phyloP scores from a whole-genome alignment of 2,888 invertebrate genomes.

The Sphinx pinastri region DNA sequence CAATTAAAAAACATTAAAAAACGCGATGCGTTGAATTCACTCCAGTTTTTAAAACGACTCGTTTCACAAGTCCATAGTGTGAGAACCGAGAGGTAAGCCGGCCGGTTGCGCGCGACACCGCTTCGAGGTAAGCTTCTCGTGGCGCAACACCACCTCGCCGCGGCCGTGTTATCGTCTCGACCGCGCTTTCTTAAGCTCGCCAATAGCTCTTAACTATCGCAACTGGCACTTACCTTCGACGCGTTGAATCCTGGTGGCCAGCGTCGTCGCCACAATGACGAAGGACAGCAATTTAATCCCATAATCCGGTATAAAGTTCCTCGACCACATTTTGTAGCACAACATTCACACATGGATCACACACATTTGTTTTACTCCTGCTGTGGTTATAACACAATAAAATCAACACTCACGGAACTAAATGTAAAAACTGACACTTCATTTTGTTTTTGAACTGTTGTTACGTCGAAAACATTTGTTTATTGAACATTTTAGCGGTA shows the following conservation, averaged over 20 bases:
- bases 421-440: conserved; percentile 82
- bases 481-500: conserved; percentile 82
- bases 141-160: conserved; percentile 54
- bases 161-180: conserved; percentile 56
- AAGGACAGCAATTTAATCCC: conserved; percentile 85
- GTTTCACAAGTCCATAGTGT: conserved; percentile 80
- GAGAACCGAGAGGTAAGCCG: conserved; percentile 76
- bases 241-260: conserved; percentile 76
- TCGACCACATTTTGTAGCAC: conserved; percentile 87
- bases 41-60: conserved; percentile 81
- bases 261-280: conserved; percentile 72
- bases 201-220: conserved; percentile 54
- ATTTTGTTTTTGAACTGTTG: conserved; percentile 81
- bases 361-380: conserved; percentile 83
- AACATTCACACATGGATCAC: conserved; percentile 84
- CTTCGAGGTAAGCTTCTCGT: conserved; percentile 59
- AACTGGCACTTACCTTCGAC: conserved; percentile 84
- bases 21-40: conserved; percentile 78
- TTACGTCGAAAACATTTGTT: conserved; percentile 70
- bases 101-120: conserved; percentile 55
- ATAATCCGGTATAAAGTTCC: conserved; percentile 87
- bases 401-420: conserved; percentile 81
- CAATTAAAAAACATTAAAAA: conserved; percentile 79
- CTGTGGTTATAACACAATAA: conserved; percentile 73
- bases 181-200: conserved; percentile 80